These are phyloP conservation scores for Clinocottus analis DNA, from an alignment of 2,113 vertebrate species.

Conservation along the genomic window DNA sequence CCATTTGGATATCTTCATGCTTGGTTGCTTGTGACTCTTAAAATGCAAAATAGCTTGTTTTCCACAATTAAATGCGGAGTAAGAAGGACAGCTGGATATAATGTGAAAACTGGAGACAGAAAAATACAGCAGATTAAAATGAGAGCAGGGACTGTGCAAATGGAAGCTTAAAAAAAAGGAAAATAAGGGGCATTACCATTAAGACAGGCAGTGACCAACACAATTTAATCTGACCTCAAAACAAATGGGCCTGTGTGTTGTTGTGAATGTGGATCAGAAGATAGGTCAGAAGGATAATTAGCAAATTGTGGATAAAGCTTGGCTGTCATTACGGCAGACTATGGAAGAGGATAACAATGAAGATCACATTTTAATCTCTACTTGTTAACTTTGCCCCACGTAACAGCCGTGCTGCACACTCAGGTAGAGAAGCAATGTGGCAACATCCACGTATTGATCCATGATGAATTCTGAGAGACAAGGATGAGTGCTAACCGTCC, in stretches of 20 bases:
- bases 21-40: neutral
- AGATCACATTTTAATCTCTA: neutral
- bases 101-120: neutral
- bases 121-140: slow-evolving; percentile 17
- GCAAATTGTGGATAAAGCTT: slow-evolving; percentile 59
- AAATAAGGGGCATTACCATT: too few relatives aligned
- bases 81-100: neutral
- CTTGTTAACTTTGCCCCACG: neutral
- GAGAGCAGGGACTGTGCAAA: slow-evolving; percentile 6
- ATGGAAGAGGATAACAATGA: slow-evolving; percentile 43
- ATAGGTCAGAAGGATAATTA: slow-evolving; percentile 60
- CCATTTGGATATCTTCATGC: slow-evolving; percentile 13
- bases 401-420: neutral
- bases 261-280: slow-evolving; percentile 44
- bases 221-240: slow-evolving; percentile 60
- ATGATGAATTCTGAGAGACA: slow-evolving; percentile 33
- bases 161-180: too few relatives aligned
- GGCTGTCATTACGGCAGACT: slow-evolving; percentile 34
- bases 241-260: slow-evolving; percentile 49
- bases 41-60: slow-evolving; percentile 15
- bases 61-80: neutral
- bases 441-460: neutral
- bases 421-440: neutral
- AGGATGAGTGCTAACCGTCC: slow-evolving; percentile 14
- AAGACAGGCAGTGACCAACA: slow-evolving; percentile 50